Conservation (phyloP, 2,888 invertebrate species). For the Trissonchulus sp. region DNA sequence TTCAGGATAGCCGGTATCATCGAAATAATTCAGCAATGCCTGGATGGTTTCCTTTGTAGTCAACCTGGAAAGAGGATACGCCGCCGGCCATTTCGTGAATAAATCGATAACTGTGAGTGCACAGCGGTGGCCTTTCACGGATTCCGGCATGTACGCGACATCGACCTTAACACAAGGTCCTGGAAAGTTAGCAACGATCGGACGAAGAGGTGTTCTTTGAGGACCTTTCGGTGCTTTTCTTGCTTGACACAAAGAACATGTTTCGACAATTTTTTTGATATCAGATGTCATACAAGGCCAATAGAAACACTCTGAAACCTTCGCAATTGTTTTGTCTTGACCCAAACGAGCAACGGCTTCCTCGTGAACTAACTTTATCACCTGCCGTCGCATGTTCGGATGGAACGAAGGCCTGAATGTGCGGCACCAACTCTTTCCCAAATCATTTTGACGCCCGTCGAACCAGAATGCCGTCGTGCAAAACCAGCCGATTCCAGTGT, state of each 20-base stretch:
- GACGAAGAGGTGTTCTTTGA: background rate
- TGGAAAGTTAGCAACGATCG: background rate
- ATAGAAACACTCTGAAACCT: background rate
- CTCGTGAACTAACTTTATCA: background rate
- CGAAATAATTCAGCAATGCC: background rate
- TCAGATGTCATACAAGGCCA: background rate
- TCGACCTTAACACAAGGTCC: background rate
- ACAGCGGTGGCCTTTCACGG: background rate
- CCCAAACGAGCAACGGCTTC: background rate
- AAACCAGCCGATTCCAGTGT: background rate
- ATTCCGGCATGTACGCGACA: background rate
- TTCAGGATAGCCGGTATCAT: background rate
- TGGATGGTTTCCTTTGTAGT: background rate
- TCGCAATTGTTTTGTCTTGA: background rate
- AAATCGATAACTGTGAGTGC: background rate
- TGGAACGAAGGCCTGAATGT: too few species aligned
- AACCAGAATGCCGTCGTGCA: background rate
- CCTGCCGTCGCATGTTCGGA: too few species aligned
- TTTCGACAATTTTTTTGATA: background rate
- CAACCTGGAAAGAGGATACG: background rate
- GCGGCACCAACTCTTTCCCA: too few species aligned
- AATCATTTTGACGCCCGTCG: too few species aligned
- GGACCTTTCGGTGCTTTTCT: background rate
- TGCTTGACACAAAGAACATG: background rate
- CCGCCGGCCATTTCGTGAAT: background rate